Percentiles rank a stretch among this genome's conserved stretches.
Evolutionary conservation across 2,113 vertebrate genomes (phyloP).

Genomic region (Albula glossodonta): DNA sequence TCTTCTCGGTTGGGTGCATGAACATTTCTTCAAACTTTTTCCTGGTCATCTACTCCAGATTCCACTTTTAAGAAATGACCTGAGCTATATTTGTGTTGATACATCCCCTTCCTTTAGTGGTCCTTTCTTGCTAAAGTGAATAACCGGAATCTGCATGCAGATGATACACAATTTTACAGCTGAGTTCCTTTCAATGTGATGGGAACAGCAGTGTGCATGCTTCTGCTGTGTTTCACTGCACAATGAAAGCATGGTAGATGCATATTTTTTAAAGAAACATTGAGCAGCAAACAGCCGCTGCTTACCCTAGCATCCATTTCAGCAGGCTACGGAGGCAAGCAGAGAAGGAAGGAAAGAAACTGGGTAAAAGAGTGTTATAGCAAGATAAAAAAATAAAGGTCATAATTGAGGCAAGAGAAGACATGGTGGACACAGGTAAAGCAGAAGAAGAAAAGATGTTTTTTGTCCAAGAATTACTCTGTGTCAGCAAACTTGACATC

Average conservation of each 20-base stretch:
- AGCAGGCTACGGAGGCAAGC: slow-evolving; percentile 59
- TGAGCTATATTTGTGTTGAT: background rate
- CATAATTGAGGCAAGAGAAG: slow-evolving; percentile 44
- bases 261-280: slow-evolving; percentile 47
- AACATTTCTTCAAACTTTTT: too few relatives aligned
- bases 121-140: slow-evolving; percentile 24
- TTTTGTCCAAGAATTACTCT: too few relatives aligned
- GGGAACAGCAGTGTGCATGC: slow-evolving; percentile 47
- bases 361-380: slow-evolving; percentile 16
- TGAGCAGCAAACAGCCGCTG: slow-evolving; percentile 37
- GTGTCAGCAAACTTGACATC: too few relatives aligned
- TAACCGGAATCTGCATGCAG: slow-evolving; percentile 48
- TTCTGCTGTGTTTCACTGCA: slow-evolving; percentile 30
- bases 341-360: slow-evolving; percentile 24
- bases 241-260: slow-evolving; percentile 65
- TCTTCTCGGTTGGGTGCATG: too few relatives aligned
- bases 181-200: slow-evolving; percentile 71
- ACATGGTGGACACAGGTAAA: too few relatives aligned
- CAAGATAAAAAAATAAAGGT: slow-evolving; percentile 37
- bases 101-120: slow-evolving; percentile 20
- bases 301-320: slow-evolving; percentile 68
- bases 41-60: too few relatives aligned
- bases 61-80: too few relatives aligned
- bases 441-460: too few relatives aligned
- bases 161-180: slow-evolving; percentile 77